Conservation (phyloP, 2,797 vertebrate species). For the Sibirionetta formosa region DNA sequence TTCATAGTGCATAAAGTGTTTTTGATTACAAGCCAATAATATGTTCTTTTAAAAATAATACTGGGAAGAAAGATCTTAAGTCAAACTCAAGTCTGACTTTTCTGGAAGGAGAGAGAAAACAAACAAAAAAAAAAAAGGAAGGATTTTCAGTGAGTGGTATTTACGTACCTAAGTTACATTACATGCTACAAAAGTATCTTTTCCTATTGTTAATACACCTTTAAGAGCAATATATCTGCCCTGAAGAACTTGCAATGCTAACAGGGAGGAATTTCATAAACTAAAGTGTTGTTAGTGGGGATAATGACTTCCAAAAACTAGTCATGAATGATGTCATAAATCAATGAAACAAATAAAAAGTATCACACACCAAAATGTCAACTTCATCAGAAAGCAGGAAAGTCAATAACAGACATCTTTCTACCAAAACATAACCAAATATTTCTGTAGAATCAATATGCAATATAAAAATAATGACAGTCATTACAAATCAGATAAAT, state of each 20-base stretch:
- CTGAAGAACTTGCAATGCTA: neutral
- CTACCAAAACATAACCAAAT: neutral
- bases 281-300: neutral
- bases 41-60: neutral
- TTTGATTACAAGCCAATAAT: neutral
- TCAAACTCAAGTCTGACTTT: neutral
- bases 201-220: neutral
- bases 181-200: neutral
- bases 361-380: neutral
- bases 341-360: neutral
- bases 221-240: neutral
- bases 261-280: neutral
- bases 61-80: neutral
- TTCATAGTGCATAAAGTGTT: neutral
- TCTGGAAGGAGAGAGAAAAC: neutral
- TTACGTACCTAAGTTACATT: neutral
- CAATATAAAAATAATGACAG: neutral
- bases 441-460: neutral
- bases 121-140: neutral
- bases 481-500: neutral
- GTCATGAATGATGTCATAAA: neutral
- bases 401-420: neutral
- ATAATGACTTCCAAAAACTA: neutral
- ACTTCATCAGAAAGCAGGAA: neutral
- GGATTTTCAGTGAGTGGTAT: neutral